Evolutionary conservation across 2,888 invertebrate species (phyloP).

Genomic region (Athripsodes cinereus): DNA sequence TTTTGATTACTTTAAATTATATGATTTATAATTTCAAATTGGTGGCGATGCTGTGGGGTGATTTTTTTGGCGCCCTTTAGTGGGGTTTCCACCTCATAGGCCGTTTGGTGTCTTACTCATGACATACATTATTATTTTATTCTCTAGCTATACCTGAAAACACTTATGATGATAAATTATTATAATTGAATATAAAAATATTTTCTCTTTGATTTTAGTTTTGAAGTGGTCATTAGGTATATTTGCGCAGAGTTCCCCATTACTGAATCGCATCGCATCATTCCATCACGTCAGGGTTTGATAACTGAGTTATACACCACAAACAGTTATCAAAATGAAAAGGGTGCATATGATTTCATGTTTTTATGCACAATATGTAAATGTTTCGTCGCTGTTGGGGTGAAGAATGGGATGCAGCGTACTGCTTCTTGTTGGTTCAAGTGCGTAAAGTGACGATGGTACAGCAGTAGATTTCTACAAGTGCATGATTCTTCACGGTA

Average conservation of each 20-base stretch:
- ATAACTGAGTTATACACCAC: slow-evolving; percentile 25
- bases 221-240: slow-evolving; percentile 19
- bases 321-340: slow-evolving; percentile 27
- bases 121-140: no score
- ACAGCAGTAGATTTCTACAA: slow-evolving; percentile 7
- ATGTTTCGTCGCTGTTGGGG: slow-evolving; percentile 8
- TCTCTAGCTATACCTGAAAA: no score
- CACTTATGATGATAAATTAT: no score
- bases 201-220: background rate
- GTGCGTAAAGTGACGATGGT: background rate
- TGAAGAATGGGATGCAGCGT: background rate
- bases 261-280: slow-evolving; percentile 6
- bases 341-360: slow-evolving; percentile 28
- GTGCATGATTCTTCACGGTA: slow-evolving; percentile 14
- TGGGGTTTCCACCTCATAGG: no score
- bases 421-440: background rate
- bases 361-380: slow-evolving; percentile 28
- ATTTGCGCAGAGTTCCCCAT: slow-evolving; percentile 11
- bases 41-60: no score
- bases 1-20: no score
- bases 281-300: background rate
- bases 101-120: no score
- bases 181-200: no score
- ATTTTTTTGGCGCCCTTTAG: no score
- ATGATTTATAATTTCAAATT: no score